Base-by-base conservation (phyloP, 2,113 vertebrate genomes). In the Scopus umbretta region DNA sequence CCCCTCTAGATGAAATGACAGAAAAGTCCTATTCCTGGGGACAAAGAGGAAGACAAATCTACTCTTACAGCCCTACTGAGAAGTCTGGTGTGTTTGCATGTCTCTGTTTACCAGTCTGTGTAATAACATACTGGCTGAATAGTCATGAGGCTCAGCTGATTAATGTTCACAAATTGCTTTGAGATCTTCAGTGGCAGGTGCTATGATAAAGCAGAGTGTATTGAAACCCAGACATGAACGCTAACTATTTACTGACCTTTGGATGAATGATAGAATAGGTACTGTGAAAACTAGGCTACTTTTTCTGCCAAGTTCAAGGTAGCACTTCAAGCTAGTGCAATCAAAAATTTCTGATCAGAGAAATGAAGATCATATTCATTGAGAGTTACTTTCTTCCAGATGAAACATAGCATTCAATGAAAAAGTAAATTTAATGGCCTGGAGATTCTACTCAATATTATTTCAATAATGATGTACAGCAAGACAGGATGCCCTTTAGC, bases 111-210 rank as follows among this genome's bases (percentile, higher is more conserved):
- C 38, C 80, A 45, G n/a, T 47, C 80, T 92, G 38, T 91, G 76
- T 90, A 82, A n/a, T 92, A 79, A 59, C 43, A 59, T 59, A 49
- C 52, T 34, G 65, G 16, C 53, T 84, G 87, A 49, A 11, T 20
- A 56, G 32, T 75, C 52, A 30, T 0, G 26, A 82, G 34, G n/a
- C 61, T 53, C 70, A 75, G 74, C 45, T 88, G 58, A 70, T 86
- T 87, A 55, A 67, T n/a, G 50, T 11, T 52, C 83, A 75, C 67
- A 67, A 30, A 92, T 52, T 78, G 72, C 85, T 93, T 74, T 63
- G 85, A 71, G 75, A 63, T 88, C 71, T 90, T 78, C 85, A 63
- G 80, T 86, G 66, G 68, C 93, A 90, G 96, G 38, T 90, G 85
- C 79, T 88, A 38, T 11, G 10, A 88, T 55, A 86, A 67, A 92